Conservation (phyloP, 30 jellyfish, hydroid and myxozoan species). For the Pelagia noctiluca region DNA sequence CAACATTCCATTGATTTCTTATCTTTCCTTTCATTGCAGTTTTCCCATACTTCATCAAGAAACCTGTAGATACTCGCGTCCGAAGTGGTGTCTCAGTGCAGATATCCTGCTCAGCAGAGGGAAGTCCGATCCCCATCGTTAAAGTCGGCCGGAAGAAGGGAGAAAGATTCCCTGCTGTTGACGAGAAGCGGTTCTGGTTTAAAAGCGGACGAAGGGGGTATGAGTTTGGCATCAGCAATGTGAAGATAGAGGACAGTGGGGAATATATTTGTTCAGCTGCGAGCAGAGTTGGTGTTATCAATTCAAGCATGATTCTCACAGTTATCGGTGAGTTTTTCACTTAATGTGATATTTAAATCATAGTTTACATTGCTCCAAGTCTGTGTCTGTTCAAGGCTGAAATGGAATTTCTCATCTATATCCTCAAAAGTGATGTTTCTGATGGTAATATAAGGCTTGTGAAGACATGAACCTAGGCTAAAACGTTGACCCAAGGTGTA, state of each 20-base stretch:
- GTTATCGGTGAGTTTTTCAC: slow-evolving; percentile 75
- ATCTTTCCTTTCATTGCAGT: slow-evolving; percentile 32
- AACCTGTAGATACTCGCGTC: slow-evolving; percentile 70
- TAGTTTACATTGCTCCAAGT: too few relatives aligned
- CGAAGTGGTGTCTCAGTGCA: slow-evolving; percentile 87
- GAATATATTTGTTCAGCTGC: slow-evolving; percentile 84
- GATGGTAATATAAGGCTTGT: too few relatives aligned
- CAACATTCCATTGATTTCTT: background rate
- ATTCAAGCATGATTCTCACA: slow-evolving; percentile 75
- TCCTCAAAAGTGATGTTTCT: too few relatives aligned
- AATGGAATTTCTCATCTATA: too few relatives aligned
- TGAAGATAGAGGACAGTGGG: slow-evolving; percentile 94
- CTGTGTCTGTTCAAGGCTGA: too few relatives aligned
- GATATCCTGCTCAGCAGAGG: slow-evolving; percentile 94
- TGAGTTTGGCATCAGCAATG: slow-evolving; percentile 83
- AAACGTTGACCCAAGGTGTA: too few relatives aligned
- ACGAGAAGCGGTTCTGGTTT: slow-evolving; percentile 86
- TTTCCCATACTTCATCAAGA: slow-evolving; percentile 66
- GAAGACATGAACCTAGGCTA: too few relatives aligned
- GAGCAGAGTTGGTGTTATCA: slow-evolving; percentile 84
- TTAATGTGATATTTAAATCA: background rate
- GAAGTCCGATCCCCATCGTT: slow-evolving; percentile 88
- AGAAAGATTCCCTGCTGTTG: slow-evolving; percentile 83
- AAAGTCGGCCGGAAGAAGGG: slow-evolving; percentile 72
- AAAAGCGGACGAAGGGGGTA: slow-evolving; percentile 38